Base-by-base conservation (phyloP, 2,888 invertebrate genomes). In the Altica lythri region DNA sequence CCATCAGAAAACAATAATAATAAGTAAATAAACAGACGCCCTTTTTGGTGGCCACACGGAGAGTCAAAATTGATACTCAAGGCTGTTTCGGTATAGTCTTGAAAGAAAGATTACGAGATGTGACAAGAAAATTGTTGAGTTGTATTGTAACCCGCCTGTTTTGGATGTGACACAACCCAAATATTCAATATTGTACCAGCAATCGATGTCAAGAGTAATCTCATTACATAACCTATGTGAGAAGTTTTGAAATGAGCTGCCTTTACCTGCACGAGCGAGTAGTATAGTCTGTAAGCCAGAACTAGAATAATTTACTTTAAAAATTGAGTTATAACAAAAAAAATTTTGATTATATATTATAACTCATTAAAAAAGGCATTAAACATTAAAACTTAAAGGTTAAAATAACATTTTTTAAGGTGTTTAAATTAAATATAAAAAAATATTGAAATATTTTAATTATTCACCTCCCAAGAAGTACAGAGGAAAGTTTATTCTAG, bases 91-190 rank as follows among this genome's bases (percentile, higher is more conserved):
- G 10, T 9, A 32, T n/a, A 45, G 32, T 42, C 30, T 76, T 71
- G 75, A 76, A 78, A 72, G 79, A 79, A 79, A 79, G 77, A 78
- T 79, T 78, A 70, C 76, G 71, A 66, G 69, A 70, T 73, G 9
- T 8, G 14, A 14, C 71, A 72, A 72, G 72, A 70, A 71, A 70
- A 66, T 71, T 19, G 19, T 35, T 34, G 22, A n/a, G n/a, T n/a
- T n/a, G n/a, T n/a, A n/a, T n/a, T n/a, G n/a, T n/a, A n/a, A 22
- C 46, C 16, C 38, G 37, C 38, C 47, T 25, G 30, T 54, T 43
- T 72, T 69, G 68, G 68, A 73, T 73, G 72, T 75, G 76, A 77
- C 74, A 67, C 73, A 70, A 70, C 75, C 67, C 65, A 64, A 77
- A 76, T 78, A 75, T 73, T 75, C 74, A 68, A 72, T 70, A 72